Base-by-base conservation (phyloP, 2,113 vertebrate genomes). In the Proterorhinus semilunaris region DNA sequence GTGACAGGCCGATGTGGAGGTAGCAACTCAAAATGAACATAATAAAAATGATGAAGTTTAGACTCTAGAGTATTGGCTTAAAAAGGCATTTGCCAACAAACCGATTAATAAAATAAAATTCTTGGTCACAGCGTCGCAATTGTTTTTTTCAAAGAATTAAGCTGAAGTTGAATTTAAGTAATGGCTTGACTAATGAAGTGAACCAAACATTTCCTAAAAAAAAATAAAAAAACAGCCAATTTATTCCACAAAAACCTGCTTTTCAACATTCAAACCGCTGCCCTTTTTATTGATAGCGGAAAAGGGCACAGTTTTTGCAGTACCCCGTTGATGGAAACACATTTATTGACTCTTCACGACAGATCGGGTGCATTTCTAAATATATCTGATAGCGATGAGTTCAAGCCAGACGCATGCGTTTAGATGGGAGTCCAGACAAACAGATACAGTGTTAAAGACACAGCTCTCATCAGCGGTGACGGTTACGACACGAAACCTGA, bases 341-440 rank as follows among this genome's bases (percentile, higher is more conserved):
- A 61, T 61, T 43, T 61, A 61, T 61, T 61, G 42, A 61, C 58
- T 55, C 27, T 36, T 36, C 4, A 36, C 27, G 27, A 36, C 27
- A 36, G 27, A 36, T 36, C 27, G 27, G 27, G 27, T 36, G 10
- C 11, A 55, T 27, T 55, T 55, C 12, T 10, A 55, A 6, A 55
- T 55, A 27, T 6, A 17, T 17, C 17, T 15, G 52, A 57, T 42
- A 45, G 42, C 58, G 42, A 61, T 61, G 58, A 15, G 69, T 15
- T 6, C 83, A 84, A 88, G 85, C 86, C 80, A 62, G 62, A 58
- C 58, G 58, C 45, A 13, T 17, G 75, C 45, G 75, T 65, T 61
- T 61, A 45, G 58, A 61, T 53, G 12, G 21, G 58, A 81, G 78
- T 70, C 63, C 5, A 44, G 44, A 50, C 1, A n/a, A 4, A 66